phyloP scores from a whole-genome alignment of 2,797 vertebrate species.

The Sphaeramia orbicularis region DNA sequence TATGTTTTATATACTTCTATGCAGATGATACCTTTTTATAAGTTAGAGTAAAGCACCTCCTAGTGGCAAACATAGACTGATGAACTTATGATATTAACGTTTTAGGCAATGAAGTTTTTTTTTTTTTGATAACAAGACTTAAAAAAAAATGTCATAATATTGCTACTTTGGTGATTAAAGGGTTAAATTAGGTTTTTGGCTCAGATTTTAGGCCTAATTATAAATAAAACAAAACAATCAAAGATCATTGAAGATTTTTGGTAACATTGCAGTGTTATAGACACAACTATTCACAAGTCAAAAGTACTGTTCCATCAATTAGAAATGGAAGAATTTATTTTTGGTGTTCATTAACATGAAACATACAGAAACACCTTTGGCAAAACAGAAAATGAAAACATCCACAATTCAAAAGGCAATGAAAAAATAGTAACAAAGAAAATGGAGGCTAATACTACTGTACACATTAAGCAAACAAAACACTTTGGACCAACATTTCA shows the following conservation, averaged over 20 bases:
- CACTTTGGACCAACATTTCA: conserved; percentile 55
- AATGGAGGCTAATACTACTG: conserved; percentile 59
- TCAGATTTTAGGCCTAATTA: too few relatives aligned
- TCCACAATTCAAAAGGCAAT: conserved; percentile 45
- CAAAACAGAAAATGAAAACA: conserved; percentile 65
- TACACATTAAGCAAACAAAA: conserved; percentile 54
- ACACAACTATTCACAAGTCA: background rate
- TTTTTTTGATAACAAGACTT: too few relatives aligned
- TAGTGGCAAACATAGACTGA: background rate
- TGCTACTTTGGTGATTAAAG: too few relatives aligned
- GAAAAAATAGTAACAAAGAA: conserved; percentile 49
- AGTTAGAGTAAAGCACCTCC: background rate
- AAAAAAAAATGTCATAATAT: too few relatives aligned
- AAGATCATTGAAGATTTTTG: too few relatives aligned
- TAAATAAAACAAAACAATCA: too few relatives aligned
- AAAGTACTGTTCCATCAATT: conserved; percentile 11
- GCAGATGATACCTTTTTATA: background rate
- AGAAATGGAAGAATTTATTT: conserved; percentile 76
- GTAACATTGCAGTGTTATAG: background rate
- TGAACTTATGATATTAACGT: too few relatives aligned
- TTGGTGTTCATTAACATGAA: conserved; percentile 65
- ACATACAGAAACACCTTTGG: conserved; percentile 67
- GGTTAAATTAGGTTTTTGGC: too few relatives aligned
- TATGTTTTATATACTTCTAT: background rate
- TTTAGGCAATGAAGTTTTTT: too few relatives aligned